Evolutionary conservation across 2,888 invertebrate genomes (phyloP).

Genomic region (Mycogona germanica): DNA sequence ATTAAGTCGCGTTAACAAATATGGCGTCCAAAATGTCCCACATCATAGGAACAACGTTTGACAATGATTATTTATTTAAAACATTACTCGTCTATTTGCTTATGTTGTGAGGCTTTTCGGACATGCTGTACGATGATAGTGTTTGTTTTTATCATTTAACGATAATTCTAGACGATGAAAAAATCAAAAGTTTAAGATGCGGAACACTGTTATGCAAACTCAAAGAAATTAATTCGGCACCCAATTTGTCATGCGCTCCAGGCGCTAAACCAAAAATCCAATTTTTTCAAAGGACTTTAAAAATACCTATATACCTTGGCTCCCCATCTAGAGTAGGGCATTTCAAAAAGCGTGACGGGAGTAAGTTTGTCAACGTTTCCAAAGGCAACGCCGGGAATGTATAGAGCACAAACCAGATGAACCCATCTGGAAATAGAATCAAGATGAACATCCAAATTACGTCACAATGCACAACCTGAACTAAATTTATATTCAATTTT

Average conservation of each 20-base stretch:
- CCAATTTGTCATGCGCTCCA: no score
- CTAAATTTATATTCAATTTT: not conserved
- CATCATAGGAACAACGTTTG: no score
- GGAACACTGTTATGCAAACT: no score
- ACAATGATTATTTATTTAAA: no score
- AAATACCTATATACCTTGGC: constrained; percentile 46
- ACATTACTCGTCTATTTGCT: no score
- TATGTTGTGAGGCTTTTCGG: no score
- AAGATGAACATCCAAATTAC: constrained; percentile 5
- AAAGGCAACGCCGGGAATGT: constrained; percentile 94
- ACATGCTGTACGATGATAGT: no score
- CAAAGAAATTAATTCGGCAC: no score
- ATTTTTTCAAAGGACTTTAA: not conserved
- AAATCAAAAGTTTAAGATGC: no score
- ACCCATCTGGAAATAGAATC: constrained; percentile 54
- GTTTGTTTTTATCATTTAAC: no score
- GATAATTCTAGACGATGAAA: no score
- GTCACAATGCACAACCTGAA: not conserved
- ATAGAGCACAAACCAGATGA: constrained; percentile 92
- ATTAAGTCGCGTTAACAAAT: not conserved
- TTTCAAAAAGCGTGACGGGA: constrained; percentile 85
- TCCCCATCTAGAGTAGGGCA: constrained; percentile 96
- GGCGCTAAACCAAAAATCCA: not conserved
- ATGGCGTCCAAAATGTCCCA: no score
- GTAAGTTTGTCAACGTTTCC: constrained; percentile 82